Conservation (phyloP, 2,888 invertebrate genomes). For the Nipponacmea schrenckii region DNA sequence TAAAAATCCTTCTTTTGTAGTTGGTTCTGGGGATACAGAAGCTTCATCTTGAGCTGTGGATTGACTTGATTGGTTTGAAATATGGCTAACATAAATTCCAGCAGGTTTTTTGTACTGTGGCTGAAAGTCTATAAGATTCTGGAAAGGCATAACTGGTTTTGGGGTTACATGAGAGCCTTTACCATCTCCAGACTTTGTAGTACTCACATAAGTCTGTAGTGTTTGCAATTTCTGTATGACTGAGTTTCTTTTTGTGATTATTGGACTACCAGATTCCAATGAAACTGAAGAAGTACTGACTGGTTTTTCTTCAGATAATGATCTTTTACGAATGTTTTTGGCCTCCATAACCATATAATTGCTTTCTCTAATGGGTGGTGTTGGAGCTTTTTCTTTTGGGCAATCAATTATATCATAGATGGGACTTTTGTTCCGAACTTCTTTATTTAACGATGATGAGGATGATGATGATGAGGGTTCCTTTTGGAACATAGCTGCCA, state of each 20-base stretch:
- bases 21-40: not conserved
- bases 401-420: constrained; percentile 37
- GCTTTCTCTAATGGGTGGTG: constrained; percentile 41
- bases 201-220: constrained; percentile 37
- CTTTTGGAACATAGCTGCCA: constrained; percentile 43
- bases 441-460: constrained; percentile 5
- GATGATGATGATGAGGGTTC: constrained; percentile 16
- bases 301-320: constrained; percentile 9
- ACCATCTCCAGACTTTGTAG: constrained; percentile 26
- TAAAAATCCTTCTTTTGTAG: constrained; percentile 47
- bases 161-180: constrained; percentile 6
- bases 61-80: not conserved
- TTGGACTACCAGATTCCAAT: not conserved
- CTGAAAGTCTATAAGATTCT: constrained; percentile 39
- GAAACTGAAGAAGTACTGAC: not conserved
- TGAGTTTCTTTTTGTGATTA: not conserved
- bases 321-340: constrained; percentile 33
- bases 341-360: constrained; percentile 58
- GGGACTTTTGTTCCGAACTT: constrained; percentile 26
- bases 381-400: constrained; percentile 22
- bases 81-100: not conserved
- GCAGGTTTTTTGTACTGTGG: constrained; percentile 15
- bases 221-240: constrained; percentile 40
- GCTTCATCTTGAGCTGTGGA: not conserved
- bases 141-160: constrained; percentile 37